These are phyloP conservation scores for Ips typographus DNA, from an alignment of 1,140 invertebrate species.

Conservation along the genomic window DNA sequence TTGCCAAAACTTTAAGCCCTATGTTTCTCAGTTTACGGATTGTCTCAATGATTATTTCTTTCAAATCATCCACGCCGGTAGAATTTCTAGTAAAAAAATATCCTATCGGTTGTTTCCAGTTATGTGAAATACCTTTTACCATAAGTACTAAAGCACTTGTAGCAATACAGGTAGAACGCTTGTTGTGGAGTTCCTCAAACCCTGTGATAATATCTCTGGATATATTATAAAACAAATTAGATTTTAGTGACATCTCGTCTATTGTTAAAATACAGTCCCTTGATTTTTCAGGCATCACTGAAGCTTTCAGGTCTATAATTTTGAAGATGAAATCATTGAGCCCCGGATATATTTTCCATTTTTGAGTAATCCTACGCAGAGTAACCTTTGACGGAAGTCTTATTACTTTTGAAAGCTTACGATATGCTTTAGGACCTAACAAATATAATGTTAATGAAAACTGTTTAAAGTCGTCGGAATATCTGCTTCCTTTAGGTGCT, in stretches of 20 bases:
- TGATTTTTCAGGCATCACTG: conserved; percentile 4
- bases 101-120: too few species aligned
- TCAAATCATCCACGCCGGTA: too few species aligned
- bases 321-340: conserved; percentile 24
- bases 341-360: conserved; percentile 20
- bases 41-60: too few species aligned
- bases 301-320: conserved; percentile 12
- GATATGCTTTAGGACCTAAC: background rate
- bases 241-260: conserved; percentile 22
- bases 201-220: conserved; percentile 3
- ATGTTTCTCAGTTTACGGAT: background rate
- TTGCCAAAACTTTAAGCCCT: background rate
- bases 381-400: conserved; percentile 17
- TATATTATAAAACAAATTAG: conserved; percentile 20
- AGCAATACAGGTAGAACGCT: too few species aligned
- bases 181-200: too few species aligned
- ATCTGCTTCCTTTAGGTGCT: too few species aligned
- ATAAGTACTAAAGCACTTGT: too few species aligned
- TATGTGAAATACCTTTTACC: too few species aligned
- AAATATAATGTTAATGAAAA: too few species aligned
- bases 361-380: conserved; percentile 16
- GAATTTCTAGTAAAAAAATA: too few species aligned
- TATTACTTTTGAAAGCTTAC: conserved; percentile 15
- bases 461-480: too few species aligned
- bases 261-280: conserved; percentile 20